A percentile compares a stretch with the other conserved stretches of the same genome.
phyloP scores from a whole-genome alignment of 2,113 vertebrate species.

The Hepsetus odoe region DNA sequence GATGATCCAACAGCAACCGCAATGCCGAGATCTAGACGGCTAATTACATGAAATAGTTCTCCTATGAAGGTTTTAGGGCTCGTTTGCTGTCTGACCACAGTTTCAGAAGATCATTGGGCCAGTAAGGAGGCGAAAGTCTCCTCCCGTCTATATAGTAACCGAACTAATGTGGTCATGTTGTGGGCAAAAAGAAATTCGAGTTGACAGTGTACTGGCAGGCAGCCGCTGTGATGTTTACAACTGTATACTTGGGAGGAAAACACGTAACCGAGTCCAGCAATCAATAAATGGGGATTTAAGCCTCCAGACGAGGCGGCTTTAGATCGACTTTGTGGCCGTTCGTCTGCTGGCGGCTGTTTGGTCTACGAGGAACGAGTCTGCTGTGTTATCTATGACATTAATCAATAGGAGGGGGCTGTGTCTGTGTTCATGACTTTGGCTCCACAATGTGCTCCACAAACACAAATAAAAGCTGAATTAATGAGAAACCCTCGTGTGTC shows the following conservation, averaged over 20 bases:
- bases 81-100: slow-evolving; percentile 9
- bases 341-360: slow-evolving; percentile 8
- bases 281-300: slow-evolving; percentile 52
- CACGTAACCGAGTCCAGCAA: slow-evolving; percentile 48
- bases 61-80: background rate
- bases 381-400: background rate
- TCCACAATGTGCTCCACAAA: background rate
- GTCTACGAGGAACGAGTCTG: background rate
- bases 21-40: background rate
- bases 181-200: background rate
- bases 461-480: background rate
- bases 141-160: background rate
- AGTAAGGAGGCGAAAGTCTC: background rate
- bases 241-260: slow-evolving; percentile 24
- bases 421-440: slow-evolving; percentile 11
- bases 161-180: slow-evolving; percentile 25
- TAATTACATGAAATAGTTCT: slow-evolving; percentile 1
- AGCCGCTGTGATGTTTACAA: slow-evolving; percentile 42
- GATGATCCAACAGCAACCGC: background rate
- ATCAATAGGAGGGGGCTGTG: background rate
- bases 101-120: background rate
- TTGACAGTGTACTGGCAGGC: slow-evolving; percentile 7
- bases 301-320: slow-evolving; percentile 47
- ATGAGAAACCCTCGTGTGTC: background rate
- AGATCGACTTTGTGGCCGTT: slow-evolving; percentile 47